Conservation (phyloP, 2,113 vertebrate genomes). For the Pollachius pollachius region DNA sequence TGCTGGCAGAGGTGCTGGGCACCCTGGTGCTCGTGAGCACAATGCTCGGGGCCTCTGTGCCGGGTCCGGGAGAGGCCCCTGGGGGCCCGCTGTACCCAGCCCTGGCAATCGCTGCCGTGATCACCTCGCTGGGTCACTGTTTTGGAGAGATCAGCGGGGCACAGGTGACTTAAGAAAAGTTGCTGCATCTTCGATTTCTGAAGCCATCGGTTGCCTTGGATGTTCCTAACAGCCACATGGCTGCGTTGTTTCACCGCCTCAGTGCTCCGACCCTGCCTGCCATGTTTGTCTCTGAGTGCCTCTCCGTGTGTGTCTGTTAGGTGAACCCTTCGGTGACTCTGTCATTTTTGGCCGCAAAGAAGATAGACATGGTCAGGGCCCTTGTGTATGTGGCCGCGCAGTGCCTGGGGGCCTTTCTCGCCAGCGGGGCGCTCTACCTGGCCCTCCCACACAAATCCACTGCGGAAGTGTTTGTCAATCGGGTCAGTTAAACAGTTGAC, state of each 20-base stretch:
- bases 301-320: conserved; percentile 44
- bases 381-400: conserved; percentile 69
- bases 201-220: too few species aligned
- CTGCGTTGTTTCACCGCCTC: not conserved
- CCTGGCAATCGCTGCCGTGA: conserved; percentile 70
- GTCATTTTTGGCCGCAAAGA: conserved; percentile 76
- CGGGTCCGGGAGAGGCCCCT: conserved; percentile 43
- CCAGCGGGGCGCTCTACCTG: conserved; percentile 64
- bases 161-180: conserved; percentile 63
- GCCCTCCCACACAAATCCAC: conserved; percentile 56
- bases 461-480: conserved; percentile 69
- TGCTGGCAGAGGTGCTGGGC: conserved; percentile 71
- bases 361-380: conserved; percentile 67
- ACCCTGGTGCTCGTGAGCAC: conserved; percentile 77
- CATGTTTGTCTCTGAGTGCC: not conserved
- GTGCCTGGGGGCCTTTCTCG: conserved; percentile 76
- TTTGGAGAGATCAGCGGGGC: conserved; percentile 78
- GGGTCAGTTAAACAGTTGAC: conserved; percentile 55
- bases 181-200: not conserved
- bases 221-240: too few species aligned
- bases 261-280: not conserved
- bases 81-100: conserved; percentile 73
- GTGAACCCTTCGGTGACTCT: conserved; percentile 81
- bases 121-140: conserved; percentile 67
- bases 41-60: conserved; percentile 75